Base-by-base conservation (phyloP, 2,113 vertebrate species). In the Puma concolor region DNA sequence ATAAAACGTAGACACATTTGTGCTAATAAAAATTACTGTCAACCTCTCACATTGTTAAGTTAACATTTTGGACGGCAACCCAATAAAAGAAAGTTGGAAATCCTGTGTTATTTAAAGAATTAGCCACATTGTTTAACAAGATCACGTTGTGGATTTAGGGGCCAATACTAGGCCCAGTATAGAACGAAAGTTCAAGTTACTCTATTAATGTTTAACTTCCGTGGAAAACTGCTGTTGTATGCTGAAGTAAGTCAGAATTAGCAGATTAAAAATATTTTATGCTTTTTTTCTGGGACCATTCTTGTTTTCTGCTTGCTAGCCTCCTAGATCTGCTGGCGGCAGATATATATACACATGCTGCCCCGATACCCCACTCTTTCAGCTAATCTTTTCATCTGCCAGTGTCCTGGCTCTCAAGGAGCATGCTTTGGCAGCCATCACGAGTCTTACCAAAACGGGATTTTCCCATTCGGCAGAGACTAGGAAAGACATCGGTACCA, bases 61-160 rank as follows among this genome's bases (percentile, higher is more conserved):
- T 96, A 95, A 71, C 7, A 0, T 94, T 92, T 27, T 92, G 83
- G 33, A 71, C 93, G 52, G 57, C 89, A 81, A 89, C 31, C 25
- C 69, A 96, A 57, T 92, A 96, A 97, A 97, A 94, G 94, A 95
- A 97, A 97, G 72, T 91, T 96, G 48, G 41, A 92, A 85, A 95
- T 97, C 72, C 67, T 69, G 17, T 66, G 89, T 97, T 87, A 88
- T 41, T 93, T 94, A 86, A 95, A 80, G 72, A 97, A 38, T 94
- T 96, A 96, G n/a, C 33, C 80, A 92, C 8, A 72, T 97, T 94
- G 97, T 90, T 66, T 96, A 50, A 80, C 17, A 94, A 29, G 77
- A 63, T 64, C 57, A 54, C 72, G 4, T 95, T 91, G 48, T 80
- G 25, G 64, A 44, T 77, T 76, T 77, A n/a, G 87, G 44, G 5